A percentile compares a stretch with the other conserved stretches of the same genome.
phyloP scores from a whole-genome alignment of 1,140 invertebrate species.

The Drosophila watanabei region DNA sequence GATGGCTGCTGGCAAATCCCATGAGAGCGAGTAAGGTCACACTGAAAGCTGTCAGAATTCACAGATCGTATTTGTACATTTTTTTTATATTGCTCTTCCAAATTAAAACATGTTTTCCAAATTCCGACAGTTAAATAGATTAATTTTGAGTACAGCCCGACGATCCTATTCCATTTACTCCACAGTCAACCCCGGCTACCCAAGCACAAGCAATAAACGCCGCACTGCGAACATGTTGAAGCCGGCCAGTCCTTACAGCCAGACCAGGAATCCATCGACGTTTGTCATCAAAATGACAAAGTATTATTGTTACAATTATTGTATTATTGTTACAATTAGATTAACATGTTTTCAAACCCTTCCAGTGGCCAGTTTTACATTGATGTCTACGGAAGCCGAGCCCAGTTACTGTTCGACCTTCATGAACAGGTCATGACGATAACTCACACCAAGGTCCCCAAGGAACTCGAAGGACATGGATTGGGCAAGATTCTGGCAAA shows the following conservation, averaged over 20 bases:
- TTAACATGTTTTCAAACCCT: neutral
- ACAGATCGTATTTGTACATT: neutral
- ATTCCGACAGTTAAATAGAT: neutral
- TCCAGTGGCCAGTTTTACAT: neutral
- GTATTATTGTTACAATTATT: neutral
- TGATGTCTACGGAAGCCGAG: neutral
- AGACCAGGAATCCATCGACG: neutral
- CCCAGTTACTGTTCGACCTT: neutral
- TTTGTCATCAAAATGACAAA: neutral
- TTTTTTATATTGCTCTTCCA: neutral
- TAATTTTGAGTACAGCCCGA: neutral
- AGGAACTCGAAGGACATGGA: slow-evolving; percentile 15
- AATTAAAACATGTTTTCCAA: slow-evolving; percentile 22
- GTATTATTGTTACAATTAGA: neutral
- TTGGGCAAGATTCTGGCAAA: slow-evolving; percentile 26
- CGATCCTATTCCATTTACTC: slow-evolving; percentile 1
- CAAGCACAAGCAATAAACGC: neutral
- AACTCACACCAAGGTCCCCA: slow-evolving; percentile 6
- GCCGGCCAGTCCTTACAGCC: neutral
- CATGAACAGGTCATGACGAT: slow-evolving; percentile 8
- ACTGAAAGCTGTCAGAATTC: slow-evolving; percentile 16
- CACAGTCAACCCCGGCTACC: neutral
- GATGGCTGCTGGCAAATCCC: neutral
- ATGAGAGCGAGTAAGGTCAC: neutral
- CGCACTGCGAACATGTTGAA: neutral